phyloP scores from a whole-genome alignment of 1,140 invertebrate species.

The Diorhabda elongata region DNA sequence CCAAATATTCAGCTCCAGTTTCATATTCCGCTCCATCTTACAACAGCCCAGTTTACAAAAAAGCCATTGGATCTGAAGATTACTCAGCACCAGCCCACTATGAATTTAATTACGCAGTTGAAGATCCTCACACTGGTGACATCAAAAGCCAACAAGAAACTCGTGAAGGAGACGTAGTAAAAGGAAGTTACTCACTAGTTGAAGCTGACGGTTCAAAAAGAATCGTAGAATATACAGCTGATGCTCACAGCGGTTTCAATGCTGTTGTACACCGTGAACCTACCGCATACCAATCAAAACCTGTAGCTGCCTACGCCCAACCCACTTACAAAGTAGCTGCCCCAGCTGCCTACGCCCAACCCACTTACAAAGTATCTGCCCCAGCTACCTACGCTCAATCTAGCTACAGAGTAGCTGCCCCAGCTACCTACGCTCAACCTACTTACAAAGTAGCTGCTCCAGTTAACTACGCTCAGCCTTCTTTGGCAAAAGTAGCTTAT shows the following conservation, averaged over 20 bases:
- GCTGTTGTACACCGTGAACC: constrained; percentile 23
- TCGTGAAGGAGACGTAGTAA: constrained; percentile 16
- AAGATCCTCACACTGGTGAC: constrained; percentile 36
- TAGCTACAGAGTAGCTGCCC: neutral
- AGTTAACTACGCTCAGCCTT: too few relatives aligned
- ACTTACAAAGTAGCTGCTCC: too few relatives aligned
- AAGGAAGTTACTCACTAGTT: constrained; percentile 19
- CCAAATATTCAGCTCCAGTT: neutral
- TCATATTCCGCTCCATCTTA: constrained; percentile 7
- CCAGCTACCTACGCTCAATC: constrained; percentile 14
- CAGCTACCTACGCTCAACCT: too few relatives aligned
- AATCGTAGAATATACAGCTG: constrained; percentile 26
- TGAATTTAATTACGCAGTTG: constrained; percentile 30
- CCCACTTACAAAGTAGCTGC: constrained; percentile 13
- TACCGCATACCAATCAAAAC: too few relatives aligned
- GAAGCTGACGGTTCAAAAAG: constrained; percentile 30
- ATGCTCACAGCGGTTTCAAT: constrained; percentile 26
- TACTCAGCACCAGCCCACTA: constrained; percentile 22
- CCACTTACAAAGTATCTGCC: constrained; percentile 8
- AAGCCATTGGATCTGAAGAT: too few relatives aligned
- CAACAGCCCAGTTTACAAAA: too few relatives aligned
- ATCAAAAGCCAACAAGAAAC: constrained; percentile 32
- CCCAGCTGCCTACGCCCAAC: constrained; percentile 22
- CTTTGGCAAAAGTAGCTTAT: too few relatives aligned
- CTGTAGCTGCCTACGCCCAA: neutral